Percentiles rank a stretch among this genome's conserved stretches.
phyloP scores from a whole-genome alignment of 1,140 invertebrate species.

The Phortica variegata region DNA sequence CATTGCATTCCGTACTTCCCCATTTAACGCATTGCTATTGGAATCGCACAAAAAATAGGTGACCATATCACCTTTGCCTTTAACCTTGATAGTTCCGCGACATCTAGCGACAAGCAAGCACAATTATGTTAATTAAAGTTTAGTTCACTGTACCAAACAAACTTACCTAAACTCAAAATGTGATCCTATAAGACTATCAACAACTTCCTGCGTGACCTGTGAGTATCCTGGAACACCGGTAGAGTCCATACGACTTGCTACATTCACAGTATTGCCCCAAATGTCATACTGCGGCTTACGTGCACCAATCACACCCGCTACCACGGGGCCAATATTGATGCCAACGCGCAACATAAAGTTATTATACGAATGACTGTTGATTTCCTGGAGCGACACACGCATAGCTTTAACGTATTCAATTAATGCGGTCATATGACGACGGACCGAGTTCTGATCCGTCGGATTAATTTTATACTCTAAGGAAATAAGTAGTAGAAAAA shows the following conservation, averaged over 20 bases:
- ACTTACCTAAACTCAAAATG: conserved; percentile 53
- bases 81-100: conserved; percentile 85
- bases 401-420: conserved; percentile 91
- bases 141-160: conserved; percentile 31
- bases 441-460: conserved; percentile 64
- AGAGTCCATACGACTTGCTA: conserved; percentile 87
- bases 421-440: conserved; percentile 69
- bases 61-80: conserved; percentile 92
- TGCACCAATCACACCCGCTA: conserved; percentile 92
- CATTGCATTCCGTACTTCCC: conserved; percentile 52
- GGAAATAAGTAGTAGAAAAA: background rate
- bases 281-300: conserved; percentile 95
- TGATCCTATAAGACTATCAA: conserved; percentile 52
- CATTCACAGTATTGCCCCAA: conserved; percentile 88
- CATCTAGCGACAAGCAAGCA: conserved; percentile 64
- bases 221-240: conserved; percentile 82
- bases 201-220: conserved; percentile 82
- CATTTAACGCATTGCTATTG: conserved; percentile 43
- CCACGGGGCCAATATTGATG: conserved; percentile 88
- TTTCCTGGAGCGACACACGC: conserved; percentile 79
- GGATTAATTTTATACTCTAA: conserved; percentile 67
- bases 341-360: conserved; percentile 93
- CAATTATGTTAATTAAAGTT: too few relatives aligned
- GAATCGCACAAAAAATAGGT: conserved; percentile 82
- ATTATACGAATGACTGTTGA: conserved; percentile 95